Base-by-base conservation (phyloP, 2,797 vertebrate species). In the Anisognathus igniventris region DNA sequence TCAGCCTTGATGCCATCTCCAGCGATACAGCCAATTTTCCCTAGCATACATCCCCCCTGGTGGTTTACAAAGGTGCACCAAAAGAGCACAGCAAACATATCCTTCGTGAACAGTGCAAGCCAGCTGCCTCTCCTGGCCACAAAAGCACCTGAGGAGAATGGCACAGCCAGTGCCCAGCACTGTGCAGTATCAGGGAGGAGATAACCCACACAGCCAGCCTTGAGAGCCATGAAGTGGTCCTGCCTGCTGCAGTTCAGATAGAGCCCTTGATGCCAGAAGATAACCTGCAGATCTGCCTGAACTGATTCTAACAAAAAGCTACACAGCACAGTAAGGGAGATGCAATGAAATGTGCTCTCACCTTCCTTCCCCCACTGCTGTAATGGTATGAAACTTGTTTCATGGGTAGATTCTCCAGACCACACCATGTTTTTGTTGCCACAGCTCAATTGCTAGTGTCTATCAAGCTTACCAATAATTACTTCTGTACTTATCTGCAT, bases 21-120 rank as follows among this genome's bases (percentile, higher is more conserved):
- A 80, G 25, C 11, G 14, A 54, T 3, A 44, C 8, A 62, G 17
- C 13, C 3, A 1, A 22, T 54, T 56, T 75, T 78, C 31, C 33
- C 62, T 22, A 47, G 28, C 19, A 9, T 5, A 20, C 9, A 66
- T 44, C 17, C 6, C 48, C 45, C 45, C 24, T 9, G 11, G 5
- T 1, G 76, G 48, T 23, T 70, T n/a, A 66, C 0, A 1, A 17
- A 80, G 45, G 27, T 0, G 0, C 57, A 54, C 39, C 51, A 31
- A 53, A 82, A 50, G 17, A 76, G 56, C 37, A 48, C 14, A 60
- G 40, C 17, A 85, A 58, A 51, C 0, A 0, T 3, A 30, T 44
- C 48, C 39, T 71, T 88, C 24, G 23, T n/a, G 47, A 81, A 20
- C 19, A 24, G 17, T 17, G 33, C 40, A 35, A 5, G 17, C 24